Conservation (phyloP, 2,888 invertebrate genomes). For the Cybosia mesomella region DNA sequence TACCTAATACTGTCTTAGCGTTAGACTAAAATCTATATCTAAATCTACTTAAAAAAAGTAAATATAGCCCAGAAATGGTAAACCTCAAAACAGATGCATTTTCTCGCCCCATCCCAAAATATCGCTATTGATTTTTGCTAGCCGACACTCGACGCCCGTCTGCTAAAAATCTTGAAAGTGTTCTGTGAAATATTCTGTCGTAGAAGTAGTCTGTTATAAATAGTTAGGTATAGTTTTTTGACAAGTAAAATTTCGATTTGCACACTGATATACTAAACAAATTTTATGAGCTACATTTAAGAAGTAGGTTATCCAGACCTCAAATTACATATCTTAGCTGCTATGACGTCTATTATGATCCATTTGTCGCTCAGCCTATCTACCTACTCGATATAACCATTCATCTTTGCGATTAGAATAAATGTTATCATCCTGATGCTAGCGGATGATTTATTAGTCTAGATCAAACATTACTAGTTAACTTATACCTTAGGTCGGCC, state of each 20-base stretch:
- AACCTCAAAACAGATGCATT: conserved; percentile 27
- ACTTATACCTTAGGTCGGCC: too few relatives aligned
- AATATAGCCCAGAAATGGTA: conserved; percentile 6
- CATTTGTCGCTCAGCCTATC: too few relatives aligned
- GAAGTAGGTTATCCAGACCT: too few relatives aligned
- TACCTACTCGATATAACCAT: too few relatives aligned
- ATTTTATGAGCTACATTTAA: too few relatives aligned
- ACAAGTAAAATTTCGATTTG: background rate
- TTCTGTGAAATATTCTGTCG: conserved; percentile 14
- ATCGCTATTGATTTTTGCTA: conserved; percentile 38
- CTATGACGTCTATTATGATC: too few relatives aligned
- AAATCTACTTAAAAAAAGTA: background rate
- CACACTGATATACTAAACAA: background rate
- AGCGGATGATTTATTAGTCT: too few relatives aligned
- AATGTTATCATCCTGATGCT: too few relatives aligned
- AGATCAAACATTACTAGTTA: too few relatives aligned
- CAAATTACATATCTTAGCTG: too few relatives aligned
- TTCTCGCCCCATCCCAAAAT: conserved; percentile 25
- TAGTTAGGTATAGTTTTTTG: background rate
- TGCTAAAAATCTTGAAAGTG: conserved; percentile 22
- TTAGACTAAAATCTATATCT: background rate
- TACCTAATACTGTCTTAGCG: too few relatives aligned
- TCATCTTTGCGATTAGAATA: too few relatives aligned
- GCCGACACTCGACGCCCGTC: background rate
- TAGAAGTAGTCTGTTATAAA: background rate